Base-by-base conservation (phyloP, 2,888 invertebrate genomes). In the Iphiclides podalirius region DNA sequence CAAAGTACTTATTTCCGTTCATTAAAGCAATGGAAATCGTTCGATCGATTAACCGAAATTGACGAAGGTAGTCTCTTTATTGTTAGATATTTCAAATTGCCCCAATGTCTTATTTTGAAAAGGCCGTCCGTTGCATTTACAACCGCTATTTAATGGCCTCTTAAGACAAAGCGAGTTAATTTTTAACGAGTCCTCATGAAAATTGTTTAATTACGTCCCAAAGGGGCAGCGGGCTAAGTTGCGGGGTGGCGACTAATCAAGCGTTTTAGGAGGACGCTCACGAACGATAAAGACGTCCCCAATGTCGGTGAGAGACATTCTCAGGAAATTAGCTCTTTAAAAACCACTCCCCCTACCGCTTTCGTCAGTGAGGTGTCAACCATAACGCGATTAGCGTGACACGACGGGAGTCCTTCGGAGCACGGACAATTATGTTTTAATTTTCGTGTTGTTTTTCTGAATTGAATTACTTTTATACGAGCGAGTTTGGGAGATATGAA, bases 131-230 rank as follows among this genome's bases (percentile, higher is more conserved):
- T 38, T 41, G 1, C 13, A 28, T 37, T 45, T 31, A 51, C 36
- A 40, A 12, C 13, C 13, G 39, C 11, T 20, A 45, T 57, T 60
- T 64, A 61, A 65, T 52, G 54, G 57, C 60, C 58, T 58, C 60
- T 57, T 57, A 48, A 72, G 64, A 75, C 77, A 72, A 77, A 73
- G 70, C 72, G 72, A 74, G 69, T 77, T 74, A 75, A 79, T 80
- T 80, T 75, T 73, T 75, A 79, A 79, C 75, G 80, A 76, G 72
- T 53, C 57, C 67, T 70, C 78, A 70, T 79, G 74, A 80, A 80
- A 81, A 78, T 76, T 75, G 72, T 76, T 80, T 80, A 78, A 82
- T 78, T 81, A 72, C 78, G 66, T 77, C 75, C 75, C 78, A 57
- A 37, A 71, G 75, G n/a, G n/a, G n/a, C n/a, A 72, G 66, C 71